Base-by-base conservation (phyloP, 53 echinoderm and acorn worm genomes). In the Arbacia lixula region DNA sequence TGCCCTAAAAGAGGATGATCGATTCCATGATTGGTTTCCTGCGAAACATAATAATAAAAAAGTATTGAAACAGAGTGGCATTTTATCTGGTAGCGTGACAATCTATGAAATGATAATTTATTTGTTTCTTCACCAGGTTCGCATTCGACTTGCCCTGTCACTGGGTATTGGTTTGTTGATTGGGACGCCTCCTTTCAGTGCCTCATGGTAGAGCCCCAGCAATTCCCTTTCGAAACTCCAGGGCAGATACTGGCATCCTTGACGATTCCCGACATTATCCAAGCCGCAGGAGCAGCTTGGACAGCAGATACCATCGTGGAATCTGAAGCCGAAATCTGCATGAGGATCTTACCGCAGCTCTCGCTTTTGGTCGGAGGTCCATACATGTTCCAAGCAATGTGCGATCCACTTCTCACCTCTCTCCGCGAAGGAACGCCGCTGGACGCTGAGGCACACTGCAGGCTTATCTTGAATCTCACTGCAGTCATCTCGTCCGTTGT, bases 141-240 rank as follows among this genome's bases (percentile, higher is more conserved):
- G n/a, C n/a, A n/a, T n/a, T n/a, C n/a, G n/a, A n/a, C n/a, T 17
- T 58, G 58, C 2, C 58, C 58, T 27, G 58, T 58, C 26, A 58
- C 26, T 17, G 58, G 58, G 0, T 9, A 69, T 6, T 69, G 71
- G 71, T 69, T 41, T 39, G 71, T 69, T 20, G 71, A 69, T 21
- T 69, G 71, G 71, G 42, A 69, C 5, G 43, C 42, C 4, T 20
- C 71, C 1, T 69, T 40, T 17, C 6, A 21, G 5, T 69, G 71
- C 14, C 42, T 69, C 12, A 5, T 33, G 17, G 4, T n/a, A 4
- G 5, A 31, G 11, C 34, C 66, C 16, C 14, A 6, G 17, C 1
- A 30, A n/a, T 11, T 6, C 6, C 66, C 66, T 66, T 66, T 36
- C 46, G 46, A 46, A 46, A 46, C 14, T 8, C 71, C 71, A 11